phyloP scores from a whole-genome alignment of 2,888 invertebrate genomes.

The Drosophila anomalata region DNA sequence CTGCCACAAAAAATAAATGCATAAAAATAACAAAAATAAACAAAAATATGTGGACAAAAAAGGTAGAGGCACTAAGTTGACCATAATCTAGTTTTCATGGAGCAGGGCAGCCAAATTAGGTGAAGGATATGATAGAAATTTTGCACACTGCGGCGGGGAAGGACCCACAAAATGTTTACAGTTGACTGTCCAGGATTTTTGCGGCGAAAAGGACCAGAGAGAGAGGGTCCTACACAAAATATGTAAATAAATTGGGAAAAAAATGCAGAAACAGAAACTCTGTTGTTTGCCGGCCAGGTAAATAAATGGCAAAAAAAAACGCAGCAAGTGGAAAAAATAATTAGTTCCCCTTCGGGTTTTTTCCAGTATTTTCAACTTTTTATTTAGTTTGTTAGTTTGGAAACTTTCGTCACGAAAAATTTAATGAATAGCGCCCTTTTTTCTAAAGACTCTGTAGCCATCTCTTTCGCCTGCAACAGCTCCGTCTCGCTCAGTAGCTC shows the following conservation, averaged over 20 bases:
- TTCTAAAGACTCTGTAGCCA: background rate
- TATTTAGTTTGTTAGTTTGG: background rate
- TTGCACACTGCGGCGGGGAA: constrained; percentile 12
- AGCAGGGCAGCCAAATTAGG: constrained; percentile 59
- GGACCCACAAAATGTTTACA: constrained; percentile 30
- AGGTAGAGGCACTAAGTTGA: constrained; percentile 50
- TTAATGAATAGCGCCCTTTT: constrained; percentile 20
- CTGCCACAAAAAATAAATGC: constrained; percentile 5
- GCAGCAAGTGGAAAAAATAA: constrained; percentile 8
- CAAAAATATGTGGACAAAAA: constrained; percentile 5
- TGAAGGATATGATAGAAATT: constrained; percentile 60
- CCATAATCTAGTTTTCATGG: constrained; percentile 65
- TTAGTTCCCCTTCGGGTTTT: background rate
- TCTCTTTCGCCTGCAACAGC: background rate
- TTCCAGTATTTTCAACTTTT: background rate
- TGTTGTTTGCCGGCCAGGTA: background rate
- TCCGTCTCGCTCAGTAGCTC: constrained; percentile 33
- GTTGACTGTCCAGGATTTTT: constrained; percentile 19
- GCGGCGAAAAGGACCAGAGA: constrained; percentile 1
- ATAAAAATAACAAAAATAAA: constrained; percentile 6
- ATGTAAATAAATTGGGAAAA: constrained; percentile 36
- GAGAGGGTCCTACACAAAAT: constrained; percentile 21
- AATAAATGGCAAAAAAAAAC: background rate
- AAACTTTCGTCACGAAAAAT: background rate
- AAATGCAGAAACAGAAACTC: background rate